phyloP scores from a whole-genome alignment of 2,888 invertebrate species.

The Drosophila melanosoma region DNA sequence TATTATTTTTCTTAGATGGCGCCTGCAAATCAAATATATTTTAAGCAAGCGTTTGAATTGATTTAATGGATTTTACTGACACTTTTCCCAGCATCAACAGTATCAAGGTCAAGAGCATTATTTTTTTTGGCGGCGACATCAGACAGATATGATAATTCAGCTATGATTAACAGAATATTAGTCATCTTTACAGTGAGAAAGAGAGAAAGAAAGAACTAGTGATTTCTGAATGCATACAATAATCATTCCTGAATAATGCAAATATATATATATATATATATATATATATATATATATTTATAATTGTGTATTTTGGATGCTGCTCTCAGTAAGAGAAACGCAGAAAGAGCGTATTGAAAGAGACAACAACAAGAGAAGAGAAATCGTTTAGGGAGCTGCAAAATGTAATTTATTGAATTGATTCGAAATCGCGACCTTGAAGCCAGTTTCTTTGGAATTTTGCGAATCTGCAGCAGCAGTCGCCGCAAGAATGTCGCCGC shows the following conservation, averaged over 20 bases:
- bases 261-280: neutral
- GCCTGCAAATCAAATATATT: conserved; percentile 9
- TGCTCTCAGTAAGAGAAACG: neutral
- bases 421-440: conserved; percentile 42
- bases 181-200: neutral
- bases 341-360: neutral
- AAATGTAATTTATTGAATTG: conserved; percentile 8
- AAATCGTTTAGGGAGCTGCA: neutral
- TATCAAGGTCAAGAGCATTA: conserved; percentile 65
- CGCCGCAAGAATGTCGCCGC: conserved; percentile 73
- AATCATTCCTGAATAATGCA: too few species aligned
- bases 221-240: neutral
- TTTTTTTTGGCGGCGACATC: conserved; percentile 8
- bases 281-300: neutral
- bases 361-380: neutral
- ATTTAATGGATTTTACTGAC: neutral
- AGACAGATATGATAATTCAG: conserved; percentile 14
- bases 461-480: conserved; percentile 37
- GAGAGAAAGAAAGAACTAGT: neutral
- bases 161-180: conserved; percentile 40
- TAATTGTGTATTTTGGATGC: neutral
- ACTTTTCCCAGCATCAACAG: conserved; percentile 19
- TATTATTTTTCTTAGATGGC: conserved; percentile 17
- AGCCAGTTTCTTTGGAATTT: conserved; percentile 33
- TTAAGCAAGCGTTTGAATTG: neutral